Percentiles rank a stretch among this genome's conserved stretches.
Conservation (phyloP, 2,888 invertebrate species). For the Sesia apiformis region DNA sequence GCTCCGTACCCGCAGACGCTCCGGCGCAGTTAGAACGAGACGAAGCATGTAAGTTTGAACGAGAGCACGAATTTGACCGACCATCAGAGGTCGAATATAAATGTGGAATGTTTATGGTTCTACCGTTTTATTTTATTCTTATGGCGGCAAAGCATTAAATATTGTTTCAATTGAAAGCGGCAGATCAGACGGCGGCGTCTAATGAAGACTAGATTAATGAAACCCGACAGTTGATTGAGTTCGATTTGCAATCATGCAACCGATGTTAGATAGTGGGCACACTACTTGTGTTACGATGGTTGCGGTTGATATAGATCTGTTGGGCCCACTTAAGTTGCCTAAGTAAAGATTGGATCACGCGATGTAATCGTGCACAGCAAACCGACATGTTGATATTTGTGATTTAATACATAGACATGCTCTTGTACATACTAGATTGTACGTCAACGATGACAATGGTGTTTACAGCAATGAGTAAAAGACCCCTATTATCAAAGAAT, state of each 20-base stretch:
- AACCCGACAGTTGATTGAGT: constrained; percentile 52
- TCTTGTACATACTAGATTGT: too few species aligned
- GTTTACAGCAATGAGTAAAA: too few species aligned
- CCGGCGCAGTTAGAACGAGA: constrained; percentile 60
- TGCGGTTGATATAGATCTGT: constrained; percentile 22
- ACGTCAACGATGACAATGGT: too few species aligned
- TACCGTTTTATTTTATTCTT: constrained; percentile 72
- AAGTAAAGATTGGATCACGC: not conserved
- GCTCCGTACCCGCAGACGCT: constrained; percentile 55
- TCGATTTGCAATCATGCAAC: constrained; percentile 44
- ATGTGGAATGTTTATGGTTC: constrained; percentile 75
- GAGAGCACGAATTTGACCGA: constrained; percentile 36
- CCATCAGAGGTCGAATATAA: constrained; percentile 71
- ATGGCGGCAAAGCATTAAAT: constrained; percentile 67
- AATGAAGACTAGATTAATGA: constrained; percentile 64
- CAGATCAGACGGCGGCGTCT: constrained; percentile 58
- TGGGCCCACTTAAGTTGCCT: not conserved
- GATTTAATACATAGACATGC: too few species aligned
- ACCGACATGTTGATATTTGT: too few species aligned
- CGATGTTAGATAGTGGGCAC: constrained; percentile 8
- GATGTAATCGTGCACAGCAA: not conserved
- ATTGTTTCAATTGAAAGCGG: constrained; percentile 74
- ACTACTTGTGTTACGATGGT: constrained; percentile 48
- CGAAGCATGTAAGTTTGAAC: constrained; percentile 21
- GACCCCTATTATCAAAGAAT: too few species aligned